phyloP scores from a whole-genome alignment of 53 echinoderm and acorn worm species.

The Echinarachnius parma region DNA sequence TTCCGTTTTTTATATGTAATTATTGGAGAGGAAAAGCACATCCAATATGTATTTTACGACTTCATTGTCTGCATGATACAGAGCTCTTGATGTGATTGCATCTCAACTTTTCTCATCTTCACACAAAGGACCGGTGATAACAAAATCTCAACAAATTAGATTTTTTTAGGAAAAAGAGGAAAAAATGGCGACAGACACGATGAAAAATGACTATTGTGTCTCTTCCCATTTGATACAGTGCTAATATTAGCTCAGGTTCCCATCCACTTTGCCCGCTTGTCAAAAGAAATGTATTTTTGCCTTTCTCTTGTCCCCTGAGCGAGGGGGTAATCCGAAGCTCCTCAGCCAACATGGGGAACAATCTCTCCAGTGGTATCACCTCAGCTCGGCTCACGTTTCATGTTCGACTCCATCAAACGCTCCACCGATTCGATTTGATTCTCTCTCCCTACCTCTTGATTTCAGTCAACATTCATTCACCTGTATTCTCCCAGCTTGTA shows the following conservation, averaged over 20 bases:
- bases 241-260: constrained; percentile 36
- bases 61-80: too few relatives aligned
- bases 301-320: neutral
- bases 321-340: constrained; percentile 42
- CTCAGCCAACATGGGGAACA: constrained; percentile 36
- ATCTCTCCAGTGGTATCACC: constrained; percentile 20
- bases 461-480: constrained; percentile 32
- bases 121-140: too few relatives aligned
- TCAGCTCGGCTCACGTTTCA: constrained; percentile 26
- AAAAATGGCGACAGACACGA: too few relatives aligned
- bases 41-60: too few relatives aligned
- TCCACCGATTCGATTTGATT: neutral
- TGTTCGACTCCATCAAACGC: neutral
- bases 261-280: neutral
- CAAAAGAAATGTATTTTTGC: constrained; percentile 1
- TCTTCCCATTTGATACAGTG: constrained; percentile 17
- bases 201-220: constrained; percentile 42
- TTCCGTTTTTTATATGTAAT: too few relatives aligned
- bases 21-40: too few relatives aligned
- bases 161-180: too few relatives aligned
- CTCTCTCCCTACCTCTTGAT: neutral
- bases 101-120: too few relatives aligned
- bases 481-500: constrained; percentile 11
- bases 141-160: too few relatives aligned
- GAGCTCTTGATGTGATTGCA: too few relatives aligned